Conservation (phyloP, 2,113 vertebrate species). For the Tylochromis polylepis region DNA sequence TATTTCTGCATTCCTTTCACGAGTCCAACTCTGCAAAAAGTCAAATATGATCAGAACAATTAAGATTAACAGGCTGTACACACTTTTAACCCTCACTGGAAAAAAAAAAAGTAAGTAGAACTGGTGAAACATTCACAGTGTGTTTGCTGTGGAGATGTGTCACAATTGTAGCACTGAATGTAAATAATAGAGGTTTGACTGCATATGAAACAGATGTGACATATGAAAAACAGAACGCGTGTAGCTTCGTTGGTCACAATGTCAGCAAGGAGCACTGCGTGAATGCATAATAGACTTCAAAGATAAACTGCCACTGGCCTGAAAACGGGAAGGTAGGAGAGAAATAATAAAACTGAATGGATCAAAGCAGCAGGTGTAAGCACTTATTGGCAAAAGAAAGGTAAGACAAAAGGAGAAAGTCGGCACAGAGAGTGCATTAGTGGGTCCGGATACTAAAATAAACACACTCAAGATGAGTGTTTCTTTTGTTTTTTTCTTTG, state of each 20-base stretch:
- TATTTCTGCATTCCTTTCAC: not conserved
- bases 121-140: not conserved
- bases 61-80: not conserved
- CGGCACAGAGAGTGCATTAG: not conserved
- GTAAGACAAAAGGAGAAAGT: not conserved
- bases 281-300: not conserved
- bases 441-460: not conserved
- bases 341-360: not conserved
- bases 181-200: not conserved
- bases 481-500: not conserved
- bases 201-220: conserved; percentile 5
- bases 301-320: not conserved
- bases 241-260: not conserved
- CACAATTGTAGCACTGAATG: not conserved
- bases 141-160: not conserved
- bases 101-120: not conserved
- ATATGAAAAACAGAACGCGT: not conserved
- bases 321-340: not conserved
- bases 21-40: conserved; percentile 14
- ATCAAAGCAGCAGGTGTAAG: not conserved
- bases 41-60: not conserved
- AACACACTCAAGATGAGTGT: not conserved
- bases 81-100: not conserved
- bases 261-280: not conserved
- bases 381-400: not conserved